Base-by-base conservation (phyloP, 2,113 vertebrate genomes). In the Taurulus bubalis region DNA sequence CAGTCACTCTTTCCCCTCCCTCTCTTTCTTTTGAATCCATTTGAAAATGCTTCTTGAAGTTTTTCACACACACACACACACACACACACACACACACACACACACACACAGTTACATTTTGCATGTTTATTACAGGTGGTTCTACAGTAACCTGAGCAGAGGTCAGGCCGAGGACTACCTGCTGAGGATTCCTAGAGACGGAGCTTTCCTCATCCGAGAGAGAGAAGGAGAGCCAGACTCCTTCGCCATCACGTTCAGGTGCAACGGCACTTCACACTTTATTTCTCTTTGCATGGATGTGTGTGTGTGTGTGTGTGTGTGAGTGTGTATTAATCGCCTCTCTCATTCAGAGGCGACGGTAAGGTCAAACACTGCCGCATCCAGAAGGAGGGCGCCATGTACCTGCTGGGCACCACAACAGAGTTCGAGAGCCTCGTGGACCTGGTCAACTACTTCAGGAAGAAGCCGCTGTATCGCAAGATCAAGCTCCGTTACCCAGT, bases 161-260 rank as follows among this genome's bases (percentile, higher is more conserved):
- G 98, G 98, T 5, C 96, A 99, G 79, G 97, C 98, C 0, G 98
- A 98, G 90, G 97, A 99, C 81, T 98, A 98, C 95, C 91, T 99
- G 78, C 95, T 98, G 95, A 80, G 96, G 81, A 97, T 99, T 36
- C 98, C 98, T 81, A 95, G 98, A 49, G 98, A 99, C 0, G 98
- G 98, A 87, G 98, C 98, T 16, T 99, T 99, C 90, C 95, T 99
- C 56, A 96, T 99, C 83, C 95, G 98, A 40, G 96, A 95, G 91
- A 95, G 98, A 87, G 98, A 98, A 12, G 96, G 96, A 28, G 90
- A 93, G 0, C 58, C 34, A 0, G 94, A 97, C 81, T 97, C 97
- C 0, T 98, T 95, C 5, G 98, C 98, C 90, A 98, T 99, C 93
- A 99, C 98, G 30, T 99, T 99, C 93, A 98, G 97, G 98, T 98